A percentile compares a stretch with the other conserved stretches of the same genome.
Evolutionary conservation across 2,888 invertebrate species (phyloP).

Genomic region (Himalopsyche anomala): DNA sequence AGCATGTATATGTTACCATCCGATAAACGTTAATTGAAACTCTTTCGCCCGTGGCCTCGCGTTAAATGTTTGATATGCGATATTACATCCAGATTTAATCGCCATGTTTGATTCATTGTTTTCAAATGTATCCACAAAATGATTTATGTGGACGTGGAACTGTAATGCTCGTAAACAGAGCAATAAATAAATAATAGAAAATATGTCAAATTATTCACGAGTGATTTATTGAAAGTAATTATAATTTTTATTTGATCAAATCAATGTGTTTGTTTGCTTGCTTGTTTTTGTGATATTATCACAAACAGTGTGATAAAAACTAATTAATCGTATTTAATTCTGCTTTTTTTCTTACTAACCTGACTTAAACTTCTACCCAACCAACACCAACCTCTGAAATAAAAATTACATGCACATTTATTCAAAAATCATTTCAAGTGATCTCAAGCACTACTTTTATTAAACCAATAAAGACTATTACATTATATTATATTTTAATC

Average conservation of each 20-base stretch:
- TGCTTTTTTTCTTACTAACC: too few relatives aligned
- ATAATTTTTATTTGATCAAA: neutral
- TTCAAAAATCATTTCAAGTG: too few relatives aligned
- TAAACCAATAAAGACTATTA: too few relatives aligned
- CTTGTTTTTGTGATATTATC: too few relatives aligned
- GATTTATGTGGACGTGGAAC: neutral
- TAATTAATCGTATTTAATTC: too few relatives aligned
- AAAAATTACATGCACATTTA: too few relatives aligned
- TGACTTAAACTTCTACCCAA: too few relatives aligned
- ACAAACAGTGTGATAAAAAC: too few relatives aligned
- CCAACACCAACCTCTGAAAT: too few relatives aligned
- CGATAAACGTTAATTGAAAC: constrained; percentile 31
- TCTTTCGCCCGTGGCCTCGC: constrained; percentile 15
- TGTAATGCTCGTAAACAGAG: constrained; percentile 4
- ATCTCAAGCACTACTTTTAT: too few relatives aligned
- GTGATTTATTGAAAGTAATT: neutral
- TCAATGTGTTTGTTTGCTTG: neutral
- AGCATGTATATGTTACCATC: neutral
- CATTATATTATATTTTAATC: too few relatives aligned
- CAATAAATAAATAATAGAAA: constrained; percentile 34
- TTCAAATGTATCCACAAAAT: constrained; percentile 20
- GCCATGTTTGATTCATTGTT: constrained; percentile 36
- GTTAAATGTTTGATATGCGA: constrained; percentile 33
- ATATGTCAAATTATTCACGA: neutral
- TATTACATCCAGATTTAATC: constrained; percentile 30